phyloP scores from a whole-genome alignment of 1,140 invertebrate genomes.

The Notospermus geniculatus region DNA sequence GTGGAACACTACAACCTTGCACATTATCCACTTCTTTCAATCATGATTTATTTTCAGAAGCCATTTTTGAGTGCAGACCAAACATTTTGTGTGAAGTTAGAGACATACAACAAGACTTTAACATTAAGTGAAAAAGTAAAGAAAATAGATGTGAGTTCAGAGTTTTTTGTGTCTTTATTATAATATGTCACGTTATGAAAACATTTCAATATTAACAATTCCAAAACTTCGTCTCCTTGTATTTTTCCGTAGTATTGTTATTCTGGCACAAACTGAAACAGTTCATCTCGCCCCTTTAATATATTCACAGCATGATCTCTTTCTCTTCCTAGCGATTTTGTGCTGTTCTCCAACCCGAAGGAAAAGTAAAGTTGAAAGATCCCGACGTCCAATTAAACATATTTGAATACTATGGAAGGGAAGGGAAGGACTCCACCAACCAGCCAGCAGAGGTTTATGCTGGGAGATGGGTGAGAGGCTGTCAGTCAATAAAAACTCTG shows the following conservation, averaged over 20 bases:
- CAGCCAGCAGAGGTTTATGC: conserved; percentile 77
- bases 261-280: no score
- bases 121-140: conserved; percentile 74
- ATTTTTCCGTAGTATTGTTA: no score
- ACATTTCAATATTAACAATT: no score
- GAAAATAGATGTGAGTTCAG: conserved; percentile 74
- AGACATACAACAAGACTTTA: conserved; percentile 84
- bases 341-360: conserved; percentile 75
- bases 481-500: no score
- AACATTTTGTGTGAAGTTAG: conserved; percentile 80
- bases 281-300: no score
- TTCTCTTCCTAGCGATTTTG: conserved; percentile 30
- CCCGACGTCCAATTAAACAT: conserved; percentile 78
- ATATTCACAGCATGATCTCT: no score
- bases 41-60: conserved; percentile 59
- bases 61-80: conserved; percentile 59
- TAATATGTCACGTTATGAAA: no score
- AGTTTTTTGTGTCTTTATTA: conserved; percentile 7
- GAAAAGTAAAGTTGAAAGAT: conserved; percentile 76
- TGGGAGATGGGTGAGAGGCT: conserved; percentile 76
- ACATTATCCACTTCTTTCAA: no score
- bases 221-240: no score
- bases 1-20: no score
- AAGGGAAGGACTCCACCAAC: conserved; percentile 60
- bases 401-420: conserved; percentile 83